A percentile compares a stretch with the other conserved stretches of the same genome.
phyloP scores from a whole-genome alignment of 2,113 vertebrate genomes.

The Carollia perspicillata region DNA sequence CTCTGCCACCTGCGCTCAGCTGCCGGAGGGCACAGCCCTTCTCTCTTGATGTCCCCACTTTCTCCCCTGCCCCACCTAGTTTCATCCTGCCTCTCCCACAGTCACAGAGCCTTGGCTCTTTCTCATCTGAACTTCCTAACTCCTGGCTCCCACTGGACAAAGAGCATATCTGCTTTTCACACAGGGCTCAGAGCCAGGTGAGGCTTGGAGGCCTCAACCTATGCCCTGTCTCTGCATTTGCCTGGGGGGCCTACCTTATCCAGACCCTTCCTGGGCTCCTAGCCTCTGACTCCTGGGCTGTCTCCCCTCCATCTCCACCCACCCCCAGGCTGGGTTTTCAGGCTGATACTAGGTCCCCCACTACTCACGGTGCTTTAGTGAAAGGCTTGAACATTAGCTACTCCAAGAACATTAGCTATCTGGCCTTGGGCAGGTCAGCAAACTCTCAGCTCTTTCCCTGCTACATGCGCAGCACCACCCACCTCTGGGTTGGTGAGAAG shows the following conservation, averaged over 20 bases:
- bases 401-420: background rate
- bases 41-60: background rate
- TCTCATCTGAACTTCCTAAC: background rate
- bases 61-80: background rate
- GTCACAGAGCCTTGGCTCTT: background rate
- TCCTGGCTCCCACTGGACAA: background rate
- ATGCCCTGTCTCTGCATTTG: background rate
- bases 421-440: background rate
- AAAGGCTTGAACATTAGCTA: background rate
- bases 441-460: background rate
- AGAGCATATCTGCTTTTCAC: background rate
- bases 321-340: background rate
- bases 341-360: background rate
- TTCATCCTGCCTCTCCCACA: background rate
- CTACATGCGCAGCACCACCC: background rate
- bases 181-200: background rate
- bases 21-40: too few species aligned
- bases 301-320: background rate
- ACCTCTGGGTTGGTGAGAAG: background rate
- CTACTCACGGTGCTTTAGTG: background rate
- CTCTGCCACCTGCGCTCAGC: background rate
- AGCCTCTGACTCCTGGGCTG: background rate
- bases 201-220: background rate
- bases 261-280: background rate
- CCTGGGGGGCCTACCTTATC: background rate